Conservation (phyloP, 1,140 invertebrate species). For the Trachymyrmex cornetzi region DNA sequence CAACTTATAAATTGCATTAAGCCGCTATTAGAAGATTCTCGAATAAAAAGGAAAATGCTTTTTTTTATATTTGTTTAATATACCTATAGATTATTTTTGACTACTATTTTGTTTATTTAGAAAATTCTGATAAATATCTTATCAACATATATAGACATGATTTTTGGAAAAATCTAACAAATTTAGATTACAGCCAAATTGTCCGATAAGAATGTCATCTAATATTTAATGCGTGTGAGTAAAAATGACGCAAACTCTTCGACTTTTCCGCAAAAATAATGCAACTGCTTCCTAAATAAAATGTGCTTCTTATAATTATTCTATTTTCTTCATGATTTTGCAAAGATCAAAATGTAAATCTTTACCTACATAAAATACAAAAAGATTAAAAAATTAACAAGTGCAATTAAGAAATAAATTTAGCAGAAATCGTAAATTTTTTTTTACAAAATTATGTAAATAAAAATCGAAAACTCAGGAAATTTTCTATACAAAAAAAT, state of each 20-base stretch:
- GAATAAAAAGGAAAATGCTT: background rate
- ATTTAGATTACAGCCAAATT: constrained; percentile 63
- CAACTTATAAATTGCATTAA: background rate
- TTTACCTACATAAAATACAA: background rate
- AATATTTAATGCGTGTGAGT: constrained; percentile 19
- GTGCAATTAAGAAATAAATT: background rate
- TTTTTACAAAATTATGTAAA: background rate
- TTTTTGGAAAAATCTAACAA: constrained; percentile 15
- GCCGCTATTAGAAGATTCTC: background rate
- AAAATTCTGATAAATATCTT: constrained; percentile 26
- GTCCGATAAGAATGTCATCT: constrained; percentile 68
- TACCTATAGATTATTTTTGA: constrained; percentile 43
- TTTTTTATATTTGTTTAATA: constrained; percentile 25
- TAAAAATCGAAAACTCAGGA: background rate
- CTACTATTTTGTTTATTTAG: constrained; percentile 26
- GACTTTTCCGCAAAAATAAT: background rate
- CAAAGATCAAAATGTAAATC: background rate
- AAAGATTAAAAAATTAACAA: background rate
- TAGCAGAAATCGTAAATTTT: background rate
- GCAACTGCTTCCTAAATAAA: background rate
- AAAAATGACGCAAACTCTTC: background rate
- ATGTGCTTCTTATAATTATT: background rate
- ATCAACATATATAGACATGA: background rate
- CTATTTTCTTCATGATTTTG: background rate
- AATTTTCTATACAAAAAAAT: background rate